Evolutionary conservation across 2,797 vertebrate species (phyloP), one percentile per base, ranked within the genome.

Genomic region (Lates japonicus): DNA sequence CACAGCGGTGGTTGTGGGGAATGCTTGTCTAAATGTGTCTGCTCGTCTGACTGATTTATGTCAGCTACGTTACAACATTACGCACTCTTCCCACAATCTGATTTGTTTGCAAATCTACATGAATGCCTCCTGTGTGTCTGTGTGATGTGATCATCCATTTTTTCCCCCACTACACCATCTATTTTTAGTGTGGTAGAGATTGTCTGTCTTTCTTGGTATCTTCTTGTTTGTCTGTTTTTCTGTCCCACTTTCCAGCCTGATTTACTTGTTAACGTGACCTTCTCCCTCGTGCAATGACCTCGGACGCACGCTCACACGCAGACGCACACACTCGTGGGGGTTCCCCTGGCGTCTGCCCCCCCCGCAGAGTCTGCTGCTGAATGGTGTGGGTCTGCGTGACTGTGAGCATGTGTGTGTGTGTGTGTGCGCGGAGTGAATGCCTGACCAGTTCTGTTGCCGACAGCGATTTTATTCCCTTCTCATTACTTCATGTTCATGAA

Each of bases 401-500:
- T 86, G 25, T 58, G 51, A 70, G 71, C 65, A 59, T 75, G 77
- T 78, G 84, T 77, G 80, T 75, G 74, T 65, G 54, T 33, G 69
- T 60, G 59, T 81, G 71, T 81, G 75, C 64, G 61, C 67, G 76
- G 59, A 65, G 44, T 75, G 85, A 81, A 88, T 71, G 92, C 88
- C 84, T 92, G 90, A 91, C 84, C 86, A 85, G 64, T 44, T 89
- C 79, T 78, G 77, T 88, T 62, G 87, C 94, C 90, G 5, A 70
- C 80, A 90, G 94, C 92, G 5, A 72, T 94, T 91, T 93, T 85
- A 83, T 86, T 89, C 91, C 83, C 66, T 60, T 90, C 90, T 94
- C 90, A 95, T 95, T 96, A 95, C 87, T 95, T 95, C 94, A 93
- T 88, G 93, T 92, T 92, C 90, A 80, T 92, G 88, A 93, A 89